Percentiles rank a stretch among this genome's conserved stretches.
Conservation (phyloP, 2,797 vertebrate species). For the Pseudochaenichthys georgianus region DNA sequence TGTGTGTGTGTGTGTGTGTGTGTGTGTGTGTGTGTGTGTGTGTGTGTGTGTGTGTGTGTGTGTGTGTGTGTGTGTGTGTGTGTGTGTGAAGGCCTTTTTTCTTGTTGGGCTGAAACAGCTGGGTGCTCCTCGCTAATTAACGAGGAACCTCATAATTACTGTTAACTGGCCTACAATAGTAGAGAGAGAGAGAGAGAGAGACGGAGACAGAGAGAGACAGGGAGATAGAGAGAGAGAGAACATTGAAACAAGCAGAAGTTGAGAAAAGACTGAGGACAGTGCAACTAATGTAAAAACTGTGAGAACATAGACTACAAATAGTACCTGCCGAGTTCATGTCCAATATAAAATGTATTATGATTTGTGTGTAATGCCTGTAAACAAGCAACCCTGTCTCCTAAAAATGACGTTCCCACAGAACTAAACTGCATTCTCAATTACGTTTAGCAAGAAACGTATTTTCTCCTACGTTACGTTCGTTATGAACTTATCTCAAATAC, state of each 20-base stretch:
- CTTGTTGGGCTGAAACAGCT: constrained; percentile 82
- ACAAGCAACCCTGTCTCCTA: no score
- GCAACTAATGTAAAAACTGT: constrained; percentile 9
- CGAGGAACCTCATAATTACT: constrained; percentile 80
- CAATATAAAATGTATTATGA: background rate
- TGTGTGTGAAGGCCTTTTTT: constrained; percentile 71
- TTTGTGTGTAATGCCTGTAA: no score
- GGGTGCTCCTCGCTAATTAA: constrained; percentile 83
- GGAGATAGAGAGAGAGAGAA: constrained; percentile 5
- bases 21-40: no score
- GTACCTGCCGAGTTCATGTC: no score
- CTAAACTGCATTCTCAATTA: no score
- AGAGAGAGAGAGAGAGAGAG: constrained; percentile 53
- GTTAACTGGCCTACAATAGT: constrained; percentile 77
- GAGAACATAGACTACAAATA: background rate
- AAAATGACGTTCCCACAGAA: no score
- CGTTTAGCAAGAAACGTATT: no score
- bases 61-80: background rate
- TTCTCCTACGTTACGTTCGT: no score
- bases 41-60: no score
- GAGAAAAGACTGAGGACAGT: constrained; percentile 18
- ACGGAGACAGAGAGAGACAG: constrained; percentile 3
- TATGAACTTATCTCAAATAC: no score
- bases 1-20: no score
- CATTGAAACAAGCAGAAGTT: no score